Percentiles rank a stretch among this genome's conserved stretches.
phyloP scores from a whole-genome alignment of 1,140 invertebrate genomes.

The Ceratina calcarata region DNA sequence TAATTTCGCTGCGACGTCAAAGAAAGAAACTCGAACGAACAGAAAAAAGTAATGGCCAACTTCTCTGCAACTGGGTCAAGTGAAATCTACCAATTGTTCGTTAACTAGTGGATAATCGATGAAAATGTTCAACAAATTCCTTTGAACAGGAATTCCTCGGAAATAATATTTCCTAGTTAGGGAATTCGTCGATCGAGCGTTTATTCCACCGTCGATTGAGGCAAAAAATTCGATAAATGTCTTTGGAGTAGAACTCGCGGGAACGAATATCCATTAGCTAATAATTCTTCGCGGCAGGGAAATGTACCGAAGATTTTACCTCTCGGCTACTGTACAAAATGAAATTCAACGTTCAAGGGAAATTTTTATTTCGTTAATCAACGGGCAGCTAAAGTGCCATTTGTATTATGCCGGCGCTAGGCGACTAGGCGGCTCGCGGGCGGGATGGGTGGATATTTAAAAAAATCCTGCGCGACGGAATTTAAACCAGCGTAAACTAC shows the following conservation, averaged over 20 bases:
- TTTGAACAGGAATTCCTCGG: too few species aligned
- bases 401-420: constrained; percentile 29
- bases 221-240: too few species aligned
- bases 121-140: too few species aligned
- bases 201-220: too few species aligned
- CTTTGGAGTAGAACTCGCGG: too few species aligned
- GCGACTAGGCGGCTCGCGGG: neutral
- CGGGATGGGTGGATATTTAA: constrained; percentile 34
- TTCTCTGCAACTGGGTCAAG: neutral
- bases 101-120: too few species aligned
- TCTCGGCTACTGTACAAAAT: neutral
- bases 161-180: too few species aligned
- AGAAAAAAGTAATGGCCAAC: too few species aligned
- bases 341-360: neutral
- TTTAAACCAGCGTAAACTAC: constrained; percentile 51
- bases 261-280: constrained; percentile 11
- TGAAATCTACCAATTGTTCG: neutral
- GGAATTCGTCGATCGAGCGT: too few species aligned
- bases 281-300: neutral
- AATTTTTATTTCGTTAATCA: constrained; percentile 36
- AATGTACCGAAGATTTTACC: neutral
- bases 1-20: constrained; percentile 42
- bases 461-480: constrained; percentile 31
- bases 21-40: constrained; percentile 12
- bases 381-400: constrained; percentile 10